Base-by-base conservation (phyloP, 2,113 vertebrate species). In the Ceuthmochares aereus region DNA sequence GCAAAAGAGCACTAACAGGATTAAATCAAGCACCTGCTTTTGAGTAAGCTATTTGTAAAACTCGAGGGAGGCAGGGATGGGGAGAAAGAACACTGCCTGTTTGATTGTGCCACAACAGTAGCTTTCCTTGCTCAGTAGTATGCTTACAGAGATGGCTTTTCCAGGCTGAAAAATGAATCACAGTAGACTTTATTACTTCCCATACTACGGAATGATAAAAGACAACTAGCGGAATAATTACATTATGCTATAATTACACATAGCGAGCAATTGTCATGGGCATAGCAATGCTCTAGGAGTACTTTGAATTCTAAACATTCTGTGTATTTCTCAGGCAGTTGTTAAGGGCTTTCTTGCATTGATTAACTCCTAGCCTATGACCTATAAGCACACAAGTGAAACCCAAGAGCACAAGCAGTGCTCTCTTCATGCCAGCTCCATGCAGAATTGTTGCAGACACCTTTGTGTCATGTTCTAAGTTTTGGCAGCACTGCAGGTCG, bases 1-100 rank as follows among this genome's bases (percentile, higher is more conserved):
- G 72, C 45, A 85, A 92, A 96, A 64, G 0, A 54, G 49, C 62
- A 54, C 13, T 20, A 66, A 47, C 23, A 54, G 58, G 40, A 91
- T n/a, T 72, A 94, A 92, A 95, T 54, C 30, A 85, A 83, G 40
- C 45, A 63, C 27, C 43, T 82, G 30, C 32, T 83, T 95, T 87
- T 83, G 72, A 89, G 64, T 62, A 88, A 93, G 36, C n/a, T 76
- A 30, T 82, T 68, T 85, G 43, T 36, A 64, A 63, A 83, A 68
- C 47, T 29, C 68, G 2, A 43, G 16, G 72, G 51, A 92, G 34
- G 52, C 20, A 81, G 19, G 12, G 14, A 4, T 0, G 4, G 43
- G 36, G 14, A 86, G 9, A 58, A 86, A 15, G 60, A 79, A 86
- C 54, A 67, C 56, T 63, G 12, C 19, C 52, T 56, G 1, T 54